Evolutionary conservation across 2,113 vertebrate species (phyloP).

Genomic region (Odocoileus hemionus): DNA sequence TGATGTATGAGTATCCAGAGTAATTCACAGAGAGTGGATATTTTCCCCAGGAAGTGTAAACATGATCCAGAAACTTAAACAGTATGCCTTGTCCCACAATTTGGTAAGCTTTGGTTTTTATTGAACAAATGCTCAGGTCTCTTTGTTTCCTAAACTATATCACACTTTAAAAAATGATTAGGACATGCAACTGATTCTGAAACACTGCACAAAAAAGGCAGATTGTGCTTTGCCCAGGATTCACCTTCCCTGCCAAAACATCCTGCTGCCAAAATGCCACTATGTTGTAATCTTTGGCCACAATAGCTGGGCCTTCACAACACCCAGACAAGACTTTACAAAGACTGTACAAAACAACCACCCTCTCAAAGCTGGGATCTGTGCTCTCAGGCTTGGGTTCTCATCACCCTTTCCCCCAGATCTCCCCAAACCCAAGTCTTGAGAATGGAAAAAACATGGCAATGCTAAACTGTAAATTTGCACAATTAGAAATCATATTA

Average conservation of each 20-base stretch:
- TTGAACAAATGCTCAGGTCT: neutral
- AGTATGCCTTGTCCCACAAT: constrained; percentile 32
- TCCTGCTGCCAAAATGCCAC: neutral
- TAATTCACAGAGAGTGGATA: constrained; percentile 49
- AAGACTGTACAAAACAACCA: neutral
- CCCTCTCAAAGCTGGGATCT: neutral
- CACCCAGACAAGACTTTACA: neutral
- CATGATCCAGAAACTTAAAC: constrained; percentile 55
- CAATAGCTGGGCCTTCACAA: neutral
- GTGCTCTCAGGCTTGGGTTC: neutral
- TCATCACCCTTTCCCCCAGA: neutral
- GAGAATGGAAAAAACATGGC: neutral
- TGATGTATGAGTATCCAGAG: constrained; percentile 34
- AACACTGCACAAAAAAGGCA: neutral
- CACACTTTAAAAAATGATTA: constrained; percentile 55
- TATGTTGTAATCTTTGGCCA: neutral
- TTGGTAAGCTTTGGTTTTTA: constrained; percentile 37
- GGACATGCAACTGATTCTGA: neutral
- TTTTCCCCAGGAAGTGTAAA: constrained; percentile 67
- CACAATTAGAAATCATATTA: neutral
- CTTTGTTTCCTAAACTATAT: constrained; percentile 50
- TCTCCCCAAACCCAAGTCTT: neutral
- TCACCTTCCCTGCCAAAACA: neutral
- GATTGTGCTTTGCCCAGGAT: neutral
- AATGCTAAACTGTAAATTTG: neutral